phyloP scores from a whole-genome alignment of 1,140 invertebrate species.

The Trachymyrmex septentrionalis region DNA sequence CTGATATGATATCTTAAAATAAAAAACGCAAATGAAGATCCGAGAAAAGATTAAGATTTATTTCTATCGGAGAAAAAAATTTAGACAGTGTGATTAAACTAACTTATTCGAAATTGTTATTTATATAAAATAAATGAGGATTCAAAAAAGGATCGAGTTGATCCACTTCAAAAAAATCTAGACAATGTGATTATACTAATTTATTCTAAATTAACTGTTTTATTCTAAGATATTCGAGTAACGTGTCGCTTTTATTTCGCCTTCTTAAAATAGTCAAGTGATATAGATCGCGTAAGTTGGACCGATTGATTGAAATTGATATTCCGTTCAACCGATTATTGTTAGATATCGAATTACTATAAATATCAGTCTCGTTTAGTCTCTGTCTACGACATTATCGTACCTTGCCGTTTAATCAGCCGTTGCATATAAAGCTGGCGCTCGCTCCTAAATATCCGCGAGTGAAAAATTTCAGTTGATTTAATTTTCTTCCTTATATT shows the following conservation, averaged over 20 bases:
- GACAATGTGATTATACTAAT: neutral
- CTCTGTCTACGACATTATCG: slow-evolving; percentile 6
- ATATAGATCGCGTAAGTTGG: neutral
- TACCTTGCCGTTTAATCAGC: neutral
- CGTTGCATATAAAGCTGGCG: neutral
- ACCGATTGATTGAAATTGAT: slow-evolving; percentile 37
- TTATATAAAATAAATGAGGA: neutral
- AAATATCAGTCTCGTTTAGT: slow-evolving; percentile 38
- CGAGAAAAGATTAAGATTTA: neutral
- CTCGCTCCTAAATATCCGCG: slow-evolving; percentile 14
- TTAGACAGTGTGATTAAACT: too few relatives aligned
- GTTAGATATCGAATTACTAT: slow-evolving; percentile 23
- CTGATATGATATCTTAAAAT: neutral
- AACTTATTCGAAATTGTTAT: neutral
- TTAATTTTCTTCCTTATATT: slow-evolving; percentile 32
- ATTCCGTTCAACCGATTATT: slow-evolving; percentile 34
- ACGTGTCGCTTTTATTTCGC: neutral
- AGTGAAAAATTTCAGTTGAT: slow-evolving; percentile 4
- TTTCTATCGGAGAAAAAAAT: neutral
- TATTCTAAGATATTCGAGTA: neutral
- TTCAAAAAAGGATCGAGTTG: neutral
- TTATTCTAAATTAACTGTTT: neutral
- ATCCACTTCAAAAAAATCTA: neutral
- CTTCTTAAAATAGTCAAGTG: slow-evolving; percentile 4
- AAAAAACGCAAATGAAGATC: neutral